Evolutionary conservation across 2,797 vertebrate genomes (phyloP), one percentile per base, ranked within the genome.

Genomic region (Todus mexicanus): DNA sequence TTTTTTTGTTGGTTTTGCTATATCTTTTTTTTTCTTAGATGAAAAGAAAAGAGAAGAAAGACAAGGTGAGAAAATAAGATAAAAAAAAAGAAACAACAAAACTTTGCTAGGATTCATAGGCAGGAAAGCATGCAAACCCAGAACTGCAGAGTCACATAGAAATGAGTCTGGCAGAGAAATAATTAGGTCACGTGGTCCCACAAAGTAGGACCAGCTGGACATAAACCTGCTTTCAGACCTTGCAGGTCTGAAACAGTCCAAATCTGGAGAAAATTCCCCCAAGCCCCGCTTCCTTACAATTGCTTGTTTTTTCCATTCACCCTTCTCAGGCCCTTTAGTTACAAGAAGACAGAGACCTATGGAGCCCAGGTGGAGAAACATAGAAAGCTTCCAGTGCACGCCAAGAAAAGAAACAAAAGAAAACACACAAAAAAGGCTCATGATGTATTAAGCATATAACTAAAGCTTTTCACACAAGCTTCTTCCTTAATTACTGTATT

Each of bases 401-500:
- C 54, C 86, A 45, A 84, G 59, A 78, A 87, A 80, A 83, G 82
- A 51, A 78, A 75, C 72, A 93, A 93, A 94, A 76, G 68, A 68
- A 85, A 85, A 26, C 26, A 64, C n/a, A 35, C 15, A 74, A 66
- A 60, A 72, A 81, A 68, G 38, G 43, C 42, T 56, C 31, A 26
- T 73, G 83, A 83, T 77, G 68, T 68, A 51, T 54, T 87, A 77
- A 93, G 70, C 56, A 56, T 76, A 23, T 59, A 96, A 88, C 71
- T 81, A 81, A 93, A 87, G 78, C 77, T 82, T 93, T 92, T 94
- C 89, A 86, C 78, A 82, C 51, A 71, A 59, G 64, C 81, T 57
- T 79, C 90, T 90, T 85, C 91, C 78, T 85, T 94, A 94, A 94
- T 96, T 93, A 91, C 75, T 87, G 81, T 77, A 61, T 89, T 91